phyloP scores from a whole-genome alignment of 1,140 invertebrate genomes.

The Neotoxoptera formosana region DNA sequence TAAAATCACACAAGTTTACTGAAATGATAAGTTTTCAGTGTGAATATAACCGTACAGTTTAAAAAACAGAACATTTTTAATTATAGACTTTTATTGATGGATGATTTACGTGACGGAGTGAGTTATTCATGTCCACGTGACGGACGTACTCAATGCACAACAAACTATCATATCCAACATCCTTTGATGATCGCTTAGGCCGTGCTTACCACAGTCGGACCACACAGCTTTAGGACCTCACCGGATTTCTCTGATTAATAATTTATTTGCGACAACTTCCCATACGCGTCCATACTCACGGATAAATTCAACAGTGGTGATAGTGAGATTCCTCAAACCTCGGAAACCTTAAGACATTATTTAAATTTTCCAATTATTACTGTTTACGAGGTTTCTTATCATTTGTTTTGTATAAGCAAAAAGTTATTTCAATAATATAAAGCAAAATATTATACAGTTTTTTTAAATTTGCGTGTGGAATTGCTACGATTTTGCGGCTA shows the following conservation, averaged over 20 bases:
- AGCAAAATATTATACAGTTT: not conserved
- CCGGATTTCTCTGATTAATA: not conserved
- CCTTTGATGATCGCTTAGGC: not conserved
- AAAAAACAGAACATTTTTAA: no score
- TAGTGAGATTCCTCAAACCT: not conserved
- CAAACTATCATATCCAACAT: not conserved
- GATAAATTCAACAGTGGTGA: not conserved
- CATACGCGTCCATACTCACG: not conserved
- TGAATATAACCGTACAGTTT: no score
- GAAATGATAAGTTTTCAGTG: no score
- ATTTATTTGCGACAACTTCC: not conserved
- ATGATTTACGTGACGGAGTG: no score
- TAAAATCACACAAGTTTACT: no score
- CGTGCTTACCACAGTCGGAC: not conserved
- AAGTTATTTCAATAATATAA: not conserved
- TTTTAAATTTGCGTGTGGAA: no score
- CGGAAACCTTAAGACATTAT: not conserved
- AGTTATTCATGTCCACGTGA: no score
- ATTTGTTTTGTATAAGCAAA: not conserved
- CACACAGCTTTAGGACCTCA: not conserved
- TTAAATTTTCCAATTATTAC: not conserved
- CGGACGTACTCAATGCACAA: not conserved
- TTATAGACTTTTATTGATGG: no score
- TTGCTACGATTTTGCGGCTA: no score
- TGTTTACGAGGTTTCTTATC: no score